Percentiles rank a stretch among this genome's conserved stretches.
Conservation (phyloP, 2,888 invertebrate species). For the Noctua janthina region DNA sequence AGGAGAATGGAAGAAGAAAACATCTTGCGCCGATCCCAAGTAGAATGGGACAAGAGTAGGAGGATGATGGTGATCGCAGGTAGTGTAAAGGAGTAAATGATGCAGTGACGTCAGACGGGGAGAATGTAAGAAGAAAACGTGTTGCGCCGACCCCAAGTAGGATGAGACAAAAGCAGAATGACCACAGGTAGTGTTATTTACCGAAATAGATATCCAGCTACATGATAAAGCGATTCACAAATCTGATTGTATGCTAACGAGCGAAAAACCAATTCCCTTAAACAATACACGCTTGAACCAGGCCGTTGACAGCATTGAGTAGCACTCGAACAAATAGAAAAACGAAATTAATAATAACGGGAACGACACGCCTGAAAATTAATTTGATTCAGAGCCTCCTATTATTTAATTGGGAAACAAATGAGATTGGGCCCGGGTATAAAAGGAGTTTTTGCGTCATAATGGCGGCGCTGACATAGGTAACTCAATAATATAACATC, state of each 20-base stretch:
- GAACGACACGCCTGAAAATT: slow-evolving; percentile 48
- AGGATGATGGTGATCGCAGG: too few relatives aligned
- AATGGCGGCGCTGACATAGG: background rate
- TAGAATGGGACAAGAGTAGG: too few relatives aligned
- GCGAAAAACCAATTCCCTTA: slow-evolving; percentile 39
- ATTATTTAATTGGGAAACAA: slow-evolving; percentile 38
- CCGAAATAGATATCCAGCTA: background rate
- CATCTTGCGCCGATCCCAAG: too few relatives aligned
- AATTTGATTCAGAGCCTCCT: slow-evolving; percentile 38
- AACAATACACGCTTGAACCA: slow-evolving; percentile 41
- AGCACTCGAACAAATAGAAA: slow-evolving; percentile 42
- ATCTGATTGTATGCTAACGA: slow-evolving; percentile 26
- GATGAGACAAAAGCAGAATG: too few relatives aligned
- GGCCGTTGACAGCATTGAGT: slow-evolving; percentile 42
- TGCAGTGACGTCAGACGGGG: too few relatives aligned
- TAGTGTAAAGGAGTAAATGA: too few relatives aligned
- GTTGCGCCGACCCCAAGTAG: too few relatives aligned
- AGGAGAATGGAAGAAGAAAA: too few relatives aligned
- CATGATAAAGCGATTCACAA: background rate
- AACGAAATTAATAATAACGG: slow-evolving; percentile 50
- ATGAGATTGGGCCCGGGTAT: background rate
- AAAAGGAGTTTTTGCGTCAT: slow-evolving; percentile 12
- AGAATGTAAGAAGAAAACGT: too few relatives aligned
- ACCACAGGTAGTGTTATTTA: background rate
- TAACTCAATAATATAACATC: background rate